Conservation (phyloP, 2,888 invertebrate species). For the Rotaria sp. region DNA sequence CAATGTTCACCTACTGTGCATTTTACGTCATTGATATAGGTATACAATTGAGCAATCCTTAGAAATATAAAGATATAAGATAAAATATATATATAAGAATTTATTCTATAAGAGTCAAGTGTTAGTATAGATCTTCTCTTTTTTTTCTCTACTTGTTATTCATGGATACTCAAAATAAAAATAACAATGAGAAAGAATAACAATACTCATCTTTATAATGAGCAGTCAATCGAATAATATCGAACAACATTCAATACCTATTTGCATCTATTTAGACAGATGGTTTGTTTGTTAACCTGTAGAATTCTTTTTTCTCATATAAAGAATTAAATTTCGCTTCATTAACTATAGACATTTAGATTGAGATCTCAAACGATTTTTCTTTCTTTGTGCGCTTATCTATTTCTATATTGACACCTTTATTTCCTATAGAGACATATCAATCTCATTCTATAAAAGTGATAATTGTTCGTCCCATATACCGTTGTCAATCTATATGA, state of each 20-base stretch:
- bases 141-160: neutral
- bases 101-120: neutral
- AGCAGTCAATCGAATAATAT: neutral
- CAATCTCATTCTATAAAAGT: neutral
- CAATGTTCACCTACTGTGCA: neutral
- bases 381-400: neutral
- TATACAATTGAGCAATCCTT: neutral
- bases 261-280: neutral
- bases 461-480: neutral
- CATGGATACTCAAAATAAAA: neutral
- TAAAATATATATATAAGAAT: neutral
- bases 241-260: neutral
- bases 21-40: constrained; percentile 9
- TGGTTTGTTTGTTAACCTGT: neutral
- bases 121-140: neutral
- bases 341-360: neutral
- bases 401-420: neutral
- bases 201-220: neutral
- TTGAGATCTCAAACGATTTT: neutral
- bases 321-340: neutral
- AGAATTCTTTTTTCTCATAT: neutral
- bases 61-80: neutral
- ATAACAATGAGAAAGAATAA: neutral
- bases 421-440: neutral
- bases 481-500: neutral